phyloP scores from a whole-genome alignment of 2,797 vertebrate genomes.

The Fratercula arctica region DNA sequence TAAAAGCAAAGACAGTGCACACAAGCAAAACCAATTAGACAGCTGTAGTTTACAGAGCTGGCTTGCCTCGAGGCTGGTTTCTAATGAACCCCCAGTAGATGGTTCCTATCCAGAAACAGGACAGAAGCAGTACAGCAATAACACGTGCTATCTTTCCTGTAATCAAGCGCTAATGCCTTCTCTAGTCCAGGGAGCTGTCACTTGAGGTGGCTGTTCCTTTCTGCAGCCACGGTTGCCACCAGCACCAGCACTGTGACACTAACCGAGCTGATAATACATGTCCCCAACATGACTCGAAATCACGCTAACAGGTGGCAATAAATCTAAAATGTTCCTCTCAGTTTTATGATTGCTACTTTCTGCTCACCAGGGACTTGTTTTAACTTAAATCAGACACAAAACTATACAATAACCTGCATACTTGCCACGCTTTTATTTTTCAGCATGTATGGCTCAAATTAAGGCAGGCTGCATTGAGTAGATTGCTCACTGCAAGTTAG shows the following conservation, averaged over 20 bases:
- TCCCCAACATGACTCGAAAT: background rate
- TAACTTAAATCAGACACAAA: slow-evolving; percentile 77
- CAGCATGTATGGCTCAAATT: slow-evolving; percentile 77
- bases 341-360: slow-evolving; percentile 73
- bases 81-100: slow-evolving; percentile 77
- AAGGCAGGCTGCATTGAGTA: slow-evolving; percentile 67
- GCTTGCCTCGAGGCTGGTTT: slow-evolving; percentile 73
- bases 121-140: slow-evolving; percentile 40
- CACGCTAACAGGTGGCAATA: slow-evolving; percentile 74
- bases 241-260: background rate
- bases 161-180: background rate
- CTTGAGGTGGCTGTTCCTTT: background rate
- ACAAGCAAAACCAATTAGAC: slow-evolving; percentile 83
- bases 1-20: slow-evolving; percentile 77
- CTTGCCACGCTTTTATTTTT: slow-evolving; percentile 63
- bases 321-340: slow-evolving; percentile 66
- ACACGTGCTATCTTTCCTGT: background rate
- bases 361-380: slow-evolving; percentile 64
- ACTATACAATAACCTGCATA: slow-evolving; percentile 46
- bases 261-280: background rate
- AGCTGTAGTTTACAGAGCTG: slow-evolving; percentile 78
- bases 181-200: background rate
- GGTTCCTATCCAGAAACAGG: slow-evolving; percentile 68
- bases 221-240: background rate
- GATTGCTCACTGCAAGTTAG: slow-evolving; percentile 71